A percentile compares a stretch with the other conserved stretches of the same genome.
Conservation (phyloP, 2,113 vertebrate species). For the Callipepla californica region DNA sequence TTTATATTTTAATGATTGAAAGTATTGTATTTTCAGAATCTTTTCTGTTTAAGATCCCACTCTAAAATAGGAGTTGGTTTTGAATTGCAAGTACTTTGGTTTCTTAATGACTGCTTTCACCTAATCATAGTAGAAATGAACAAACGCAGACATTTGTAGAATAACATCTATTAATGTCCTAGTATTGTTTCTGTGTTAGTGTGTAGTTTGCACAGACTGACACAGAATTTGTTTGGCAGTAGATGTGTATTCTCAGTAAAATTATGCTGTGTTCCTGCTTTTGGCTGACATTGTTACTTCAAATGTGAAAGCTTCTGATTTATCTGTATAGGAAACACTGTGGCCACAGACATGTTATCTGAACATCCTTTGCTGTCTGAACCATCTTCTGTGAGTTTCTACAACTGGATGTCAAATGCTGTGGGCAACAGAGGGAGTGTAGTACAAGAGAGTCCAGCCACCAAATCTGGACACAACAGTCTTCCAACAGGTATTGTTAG, state of each 20-base stretch:
- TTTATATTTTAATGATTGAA: neutral
- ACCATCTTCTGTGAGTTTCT: slow-evolving; percentile 96
- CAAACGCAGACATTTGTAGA: neutral
- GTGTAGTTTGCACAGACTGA: neutral
- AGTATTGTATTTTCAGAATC: neutral
- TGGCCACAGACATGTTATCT: slow-evolving; percentile 91
- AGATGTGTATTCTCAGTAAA: neutral
- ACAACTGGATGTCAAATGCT: slow-evolving; percentile 99
- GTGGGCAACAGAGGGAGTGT: slow-evolving; percentile 90
- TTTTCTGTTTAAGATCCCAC: neutral
- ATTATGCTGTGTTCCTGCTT: fast-evolving
- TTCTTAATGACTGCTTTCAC: neutral
- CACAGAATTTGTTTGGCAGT: neutral
- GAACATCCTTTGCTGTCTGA: slow-evolving; percentile 95
- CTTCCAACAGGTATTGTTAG: slow-evolving; percentile 89
- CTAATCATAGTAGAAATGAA: neutral
- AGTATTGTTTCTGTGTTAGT: neutral
- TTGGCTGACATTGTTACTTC: neutral
- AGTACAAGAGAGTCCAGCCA: slow-evolving; percentile 87
- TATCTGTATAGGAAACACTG: slow-evolving; percentile 81
- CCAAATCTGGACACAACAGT: slow-evolving; percentile 90
- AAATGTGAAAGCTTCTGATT: neutral
- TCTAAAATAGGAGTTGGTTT: neutral
- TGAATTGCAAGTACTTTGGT: slow-evolving; percentile 2
- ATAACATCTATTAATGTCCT: neutral